Evolutionary conservation across 2,113 vertebrate species (phyloP).

Genomic region (Pluvianellus socialis): DNA sequence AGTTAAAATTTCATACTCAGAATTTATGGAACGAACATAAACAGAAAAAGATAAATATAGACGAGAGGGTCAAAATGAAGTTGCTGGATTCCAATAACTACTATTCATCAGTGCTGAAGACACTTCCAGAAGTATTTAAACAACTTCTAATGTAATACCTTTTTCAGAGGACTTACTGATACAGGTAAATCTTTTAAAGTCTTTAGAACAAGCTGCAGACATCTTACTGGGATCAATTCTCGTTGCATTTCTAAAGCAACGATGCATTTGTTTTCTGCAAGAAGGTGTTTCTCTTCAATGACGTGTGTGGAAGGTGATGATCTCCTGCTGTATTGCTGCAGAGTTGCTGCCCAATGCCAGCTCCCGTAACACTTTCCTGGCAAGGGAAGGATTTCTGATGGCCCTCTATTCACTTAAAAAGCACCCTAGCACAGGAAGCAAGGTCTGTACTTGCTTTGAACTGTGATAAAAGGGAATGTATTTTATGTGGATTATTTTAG

Average conservation of each 20-base stretch:
- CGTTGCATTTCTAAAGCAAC: background rate
- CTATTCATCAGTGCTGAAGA: background rate
- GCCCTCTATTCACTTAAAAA: fast-evolving
- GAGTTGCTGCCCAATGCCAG: fast-evolving
- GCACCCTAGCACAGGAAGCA: background rate
- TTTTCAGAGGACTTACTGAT: background rate
- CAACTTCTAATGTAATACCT: background rate
- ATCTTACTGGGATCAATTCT: background rate
- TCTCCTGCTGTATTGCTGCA: background rate
- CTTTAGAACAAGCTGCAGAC: background rate
- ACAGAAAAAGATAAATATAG: background rate
- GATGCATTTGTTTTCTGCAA: fast-evolving
- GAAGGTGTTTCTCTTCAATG: background rate
- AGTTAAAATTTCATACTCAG: background rate
- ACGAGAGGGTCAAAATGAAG: background rate
- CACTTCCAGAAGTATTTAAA: background rate
- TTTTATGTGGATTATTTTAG: background rate
- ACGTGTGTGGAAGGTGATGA: fast-evolving
- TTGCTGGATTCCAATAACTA: background rate
- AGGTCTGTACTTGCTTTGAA: background rate
- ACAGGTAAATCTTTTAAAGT: background rate
- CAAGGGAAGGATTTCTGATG: background rate
- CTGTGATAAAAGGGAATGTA: background rate
- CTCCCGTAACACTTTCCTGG: background rate
- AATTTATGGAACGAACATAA: background rate